Evolutionary conservation across 2,113 vertebrate species (phyloP).

Genomic region (Gambusia holbrooki): DNA sequence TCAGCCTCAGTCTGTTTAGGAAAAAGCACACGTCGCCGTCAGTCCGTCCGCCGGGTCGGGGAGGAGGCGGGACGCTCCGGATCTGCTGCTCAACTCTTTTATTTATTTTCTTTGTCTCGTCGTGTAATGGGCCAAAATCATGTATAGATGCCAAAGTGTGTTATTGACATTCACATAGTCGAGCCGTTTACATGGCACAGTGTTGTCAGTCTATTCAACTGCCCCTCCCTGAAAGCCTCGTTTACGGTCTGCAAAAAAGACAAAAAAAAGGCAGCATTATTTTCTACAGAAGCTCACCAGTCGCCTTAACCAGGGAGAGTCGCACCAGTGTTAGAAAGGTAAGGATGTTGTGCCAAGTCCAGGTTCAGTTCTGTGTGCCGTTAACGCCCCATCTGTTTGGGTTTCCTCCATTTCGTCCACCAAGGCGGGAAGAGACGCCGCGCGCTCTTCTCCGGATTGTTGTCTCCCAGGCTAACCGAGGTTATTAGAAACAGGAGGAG

Average conservation of each 20-base stretch:
- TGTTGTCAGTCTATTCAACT: constrained; percentile 72
- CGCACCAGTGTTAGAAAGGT: constrained; percentile 60
- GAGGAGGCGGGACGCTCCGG: constrained; percentile 18
- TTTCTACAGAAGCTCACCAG: constrained; percentile 79
- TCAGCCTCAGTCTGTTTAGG: constrained; percentile 33
- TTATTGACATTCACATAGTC: constrained; percentile 66
- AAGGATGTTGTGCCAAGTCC: constrained; percentile 65
- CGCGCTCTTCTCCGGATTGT: constrained; percentile 29
- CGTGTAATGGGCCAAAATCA: constrained; percentile 64
- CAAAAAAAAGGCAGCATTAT: constrained; percentile 69
- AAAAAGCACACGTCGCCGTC: constrained; percentile 45
- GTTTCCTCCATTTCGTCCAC: constrained; percentile 49
- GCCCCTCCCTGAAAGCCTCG: constrained; percentile 73
- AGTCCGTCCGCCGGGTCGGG: neutral
- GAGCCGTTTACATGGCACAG: constrained; percentile 74
- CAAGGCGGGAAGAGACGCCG: constrained; percentile 21
- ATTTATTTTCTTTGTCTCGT: constrained; percentile 29
- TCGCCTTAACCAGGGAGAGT: constrained; percentile 80
- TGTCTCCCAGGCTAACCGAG: constrained; percentile 60
- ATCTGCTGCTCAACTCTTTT: constrained; percentile 1
- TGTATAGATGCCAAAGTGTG: constrained; percentile 76
- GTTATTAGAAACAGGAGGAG: constrained; percentile 63
- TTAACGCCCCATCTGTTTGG: constrained; percentile 44
- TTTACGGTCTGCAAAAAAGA: constrained; percentile 73
- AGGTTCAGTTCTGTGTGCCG: constrained; percentile 49